Percentiles rank a stretch among this genome's conserved stretches.
Conservation (phyloP, 2,888 invertebrate species). For the Gymnocheta viridis region DNA sequence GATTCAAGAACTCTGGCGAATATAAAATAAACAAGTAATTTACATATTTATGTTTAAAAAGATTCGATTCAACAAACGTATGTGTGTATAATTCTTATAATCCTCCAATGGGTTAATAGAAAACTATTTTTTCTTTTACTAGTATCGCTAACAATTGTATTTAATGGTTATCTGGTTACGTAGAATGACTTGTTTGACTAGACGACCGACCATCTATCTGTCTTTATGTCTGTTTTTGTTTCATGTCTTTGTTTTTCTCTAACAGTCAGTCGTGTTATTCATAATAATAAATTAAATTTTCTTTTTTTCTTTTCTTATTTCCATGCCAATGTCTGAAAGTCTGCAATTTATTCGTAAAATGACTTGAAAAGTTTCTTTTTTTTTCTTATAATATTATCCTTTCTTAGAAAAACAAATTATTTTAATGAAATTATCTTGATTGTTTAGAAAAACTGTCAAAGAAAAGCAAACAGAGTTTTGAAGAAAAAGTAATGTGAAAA, state of each 20-base stretch:
- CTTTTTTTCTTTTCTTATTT: slow-evolving; percentile 72
- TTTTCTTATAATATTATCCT: background rate
- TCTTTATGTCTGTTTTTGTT: slow-evolving; percentile 4
- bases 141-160: slow-evolving; percentile 56
- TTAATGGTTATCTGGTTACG: slow-evolving; percentile 52
- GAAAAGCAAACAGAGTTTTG: slow-evolving; percentile 29
- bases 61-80: too few relatives aligned
- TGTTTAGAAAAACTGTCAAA: slow-evolving; percentile 47
- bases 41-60: too few relatives aligned
- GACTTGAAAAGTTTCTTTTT: slow-evolving; percentile 49
- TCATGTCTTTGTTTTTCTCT: slow-evolving; percentile 33
- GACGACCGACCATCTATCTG: slow-evolving; percentile 20
- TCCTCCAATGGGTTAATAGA: slow-evolving; percentile 18
- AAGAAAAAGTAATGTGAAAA: background rate
- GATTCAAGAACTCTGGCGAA: background rate
- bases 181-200: slow-evolving; percentile 39
- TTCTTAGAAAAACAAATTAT: slow-evolving; percentile 28
- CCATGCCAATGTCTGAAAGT: slow-evolving; percentile 41
- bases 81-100: too few relatives aligned
- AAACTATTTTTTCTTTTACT: slow-evolving; percentile 1
- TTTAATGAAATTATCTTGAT: slow-evolving; percentile 58
- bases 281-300: slow-evolving; percentile 79
- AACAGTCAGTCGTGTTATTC: slow-evolving; percentile 67
- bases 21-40: too few relatives aligned
- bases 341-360: slow-evolving; percentile 63